Base-by-base conservation (phyloP, 2,888 invertebrate genomes). In the Coelopa pilipes region DNA sequence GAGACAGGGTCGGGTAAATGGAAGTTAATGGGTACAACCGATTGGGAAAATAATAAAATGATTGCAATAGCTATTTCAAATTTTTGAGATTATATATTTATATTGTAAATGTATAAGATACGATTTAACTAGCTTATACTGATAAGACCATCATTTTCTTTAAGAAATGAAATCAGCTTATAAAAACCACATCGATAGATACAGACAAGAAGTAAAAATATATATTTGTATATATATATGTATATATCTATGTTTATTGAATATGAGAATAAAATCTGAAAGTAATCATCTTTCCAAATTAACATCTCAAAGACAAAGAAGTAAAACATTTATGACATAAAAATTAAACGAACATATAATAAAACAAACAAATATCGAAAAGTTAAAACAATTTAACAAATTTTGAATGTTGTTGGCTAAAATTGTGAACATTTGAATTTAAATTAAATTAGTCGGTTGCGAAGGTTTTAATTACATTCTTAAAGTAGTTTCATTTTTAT, bases 91-190 rank as follows among this genome's bases (percentile, higher is more conserved):
- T 80, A 80, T 81, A 80, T 80, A 80, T 79, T 79, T 79, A 78
- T 79, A 78, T 75, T 65, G 70, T 75, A 74, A 69, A 68, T 68
- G 68, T 69, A 73, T 73, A 73, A 73, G 45, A 75, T 75, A 75
- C 72, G 75, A 70, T 72, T 76, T 76, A 75, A 70, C 75, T 74
- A 74, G 72, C n/a, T n/a, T 72, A 62, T 75, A 74, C 70, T 71
- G 70, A 76, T 74, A 74, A 75, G 79, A 79, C 80, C 80, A 81
- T 82, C 81, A 80, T 82, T 82, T 83, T 82, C 82, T 82, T 82
- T 82, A 80, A 79, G 80, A 83, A 82, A 83, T 82, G 82, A 82
- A 82, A 82, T 83, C 82, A 81, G 82, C 82, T 81, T 80, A 82
- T 78, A 73, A 62, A 73, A 70, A 75, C 69, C 65, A 72, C 72